Evolutionary conservation across 2,113 vertebrate species (phyloP), one percentile per base, ranked within the genome.

Genomic region (Planiliza haematocheilus): DNA sequence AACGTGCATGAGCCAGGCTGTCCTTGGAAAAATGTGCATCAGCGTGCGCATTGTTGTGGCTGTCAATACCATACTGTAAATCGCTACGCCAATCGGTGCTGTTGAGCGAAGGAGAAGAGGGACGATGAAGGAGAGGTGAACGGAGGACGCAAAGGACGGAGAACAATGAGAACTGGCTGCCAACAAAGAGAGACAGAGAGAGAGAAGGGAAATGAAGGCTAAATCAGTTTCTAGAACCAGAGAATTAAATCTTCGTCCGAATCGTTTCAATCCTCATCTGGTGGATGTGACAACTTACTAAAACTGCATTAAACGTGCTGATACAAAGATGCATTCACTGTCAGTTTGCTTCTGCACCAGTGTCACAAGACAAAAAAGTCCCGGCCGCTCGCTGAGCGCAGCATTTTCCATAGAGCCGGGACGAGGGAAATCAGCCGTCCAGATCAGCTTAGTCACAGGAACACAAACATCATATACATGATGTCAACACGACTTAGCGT

Each of bases 21-120:
- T 74, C 83, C 74, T 86, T 86, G 74, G 70, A 62, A n/a, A 79
- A 71, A 20, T 10, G 43, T n/a, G 4, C 24, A 58, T 86, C 79
- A 77, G 70, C 79, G 46, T 49, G n/a, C 43, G 36, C 21, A 14
- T 41, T 51, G 43, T 48, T 55, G 50, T 43, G 55, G 48, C 38
- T 41, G 69, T 88, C 87, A 69, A 80, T 80, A 66, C 14, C 0
- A 50, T 56, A 38, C 30, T 63, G 41, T 61, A 50, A 7, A 1
- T 56, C 59, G 51, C 30, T 48, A 75, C 8, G 60, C 46, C 17
- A 52, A 52, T 68, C 3, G 75, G 60, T 36, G 62, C 38, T 11
- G 57, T 14, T 1, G 36, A 67, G 70, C 2, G 4, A 56, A 46
- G 60, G 8, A 70, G 61, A 66, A 20, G 41, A 50, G 13, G 56